phyloP scores from a whole-genome alignment of 2,113 vertebrate species.

The Passerina amoena region DNA sequence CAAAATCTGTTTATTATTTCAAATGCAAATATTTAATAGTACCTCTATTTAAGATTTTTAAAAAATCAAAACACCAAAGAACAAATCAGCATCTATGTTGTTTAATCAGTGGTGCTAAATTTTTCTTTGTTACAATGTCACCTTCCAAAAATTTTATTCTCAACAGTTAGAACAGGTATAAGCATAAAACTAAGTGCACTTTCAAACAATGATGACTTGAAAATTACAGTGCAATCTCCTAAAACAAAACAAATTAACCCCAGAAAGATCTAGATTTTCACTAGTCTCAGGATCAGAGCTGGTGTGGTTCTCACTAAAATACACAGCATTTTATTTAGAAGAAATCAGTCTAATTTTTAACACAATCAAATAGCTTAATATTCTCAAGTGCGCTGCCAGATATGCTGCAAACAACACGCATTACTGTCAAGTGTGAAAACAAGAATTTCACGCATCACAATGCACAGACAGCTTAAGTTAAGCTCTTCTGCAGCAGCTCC shows the following conservation, averaged over 20 bases:
- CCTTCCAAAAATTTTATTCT: not conserved
- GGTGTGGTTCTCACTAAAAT: not conserved
- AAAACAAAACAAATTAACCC: not conserved
- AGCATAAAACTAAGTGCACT: not conserved
- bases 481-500: not conserved
- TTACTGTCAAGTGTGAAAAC: not conserved
- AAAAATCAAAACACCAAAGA: not conserved
- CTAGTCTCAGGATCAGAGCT: not conserved
- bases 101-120: not conserved
- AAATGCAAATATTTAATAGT: not conserved
- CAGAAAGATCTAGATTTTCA: not conserved
- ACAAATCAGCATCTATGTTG: not conserved
- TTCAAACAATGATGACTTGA: not conserved
- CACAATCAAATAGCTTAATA: not conserved
- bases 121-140: not conserved
- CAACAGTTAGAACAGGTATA: not conserved
- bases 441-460: not conserved
- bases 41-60: not conserved
- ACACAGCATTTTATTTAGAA: not conserved
- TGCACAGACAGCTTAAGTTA: not conserved
- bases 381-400: not conserved
- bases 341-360: not conserved
- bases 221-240: not conserved
- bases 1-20: not conserved
- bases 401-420: not conserved